Percentiles rank a stretch among this genome's conserved stretches.
phyloP scores from a whole-genome alignment of 2,113 vertebrate genomes.

The Pandion haliaetus region DNA sequence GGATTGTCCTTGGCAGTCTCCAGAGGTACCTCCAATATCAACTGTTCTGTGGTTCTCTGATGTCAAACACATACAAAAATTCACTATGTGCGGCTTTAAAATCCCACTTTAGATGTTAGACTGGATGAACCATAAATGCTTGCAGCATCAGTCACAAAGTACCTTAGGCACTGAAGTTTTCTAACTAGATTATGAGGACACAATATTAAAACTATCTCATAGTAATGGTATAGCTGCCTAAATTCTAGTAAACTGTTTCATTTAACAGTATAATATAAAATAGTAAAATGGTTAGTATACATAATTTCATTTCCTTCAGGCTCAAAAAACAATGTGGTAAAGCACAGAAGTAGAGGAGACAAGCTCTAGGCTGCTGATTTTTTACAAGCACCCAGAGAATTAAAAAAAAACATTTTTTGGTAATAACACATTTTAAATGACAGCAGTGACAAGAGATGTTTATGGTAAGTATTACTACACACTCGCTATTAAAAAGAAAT shows the following conservation, averaged over 20 bases:
- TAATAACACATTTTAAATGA: not conserved
- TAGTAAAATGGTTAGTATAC: not conserved
- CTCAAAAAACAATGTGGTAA: not conserved
- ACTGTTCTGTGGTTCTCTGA: not conserved
- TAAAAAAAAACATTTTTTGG: not conserved
- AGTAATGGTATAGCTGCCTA: not conserved
- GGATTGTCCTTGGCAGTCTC: not conserved
- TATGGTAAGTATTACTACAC: not conserved
- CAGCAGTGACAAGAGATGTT: not conserved
- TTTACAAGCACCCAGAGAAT: not conserved
- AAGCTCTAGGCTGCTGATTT: not conserved
- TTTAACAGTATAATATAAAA: not conserved
- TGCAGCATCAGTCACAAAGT: not conserved
- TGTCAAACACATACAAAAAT: not conserved
- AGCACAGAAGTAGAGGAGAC: not conserved
- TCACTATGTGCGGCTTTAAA: not conserved
- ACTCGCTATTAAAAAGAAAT: not conserved
- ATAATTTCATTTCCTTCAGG: not conserved
- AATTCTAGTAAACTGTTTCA: not conserved
- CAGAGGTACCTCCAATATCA: not conserved
- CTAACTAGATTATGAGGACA: not conserved
- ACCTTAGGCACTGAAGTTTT: not conserved
- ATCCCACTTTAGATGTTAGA: not conserved
- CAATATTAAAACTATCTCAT: not conserved
- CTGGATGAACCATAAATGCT: not conserved